Base-by-base conservation (phyloP, 2,113 vertebrate species). In the Nipponia nippon region DNA sequence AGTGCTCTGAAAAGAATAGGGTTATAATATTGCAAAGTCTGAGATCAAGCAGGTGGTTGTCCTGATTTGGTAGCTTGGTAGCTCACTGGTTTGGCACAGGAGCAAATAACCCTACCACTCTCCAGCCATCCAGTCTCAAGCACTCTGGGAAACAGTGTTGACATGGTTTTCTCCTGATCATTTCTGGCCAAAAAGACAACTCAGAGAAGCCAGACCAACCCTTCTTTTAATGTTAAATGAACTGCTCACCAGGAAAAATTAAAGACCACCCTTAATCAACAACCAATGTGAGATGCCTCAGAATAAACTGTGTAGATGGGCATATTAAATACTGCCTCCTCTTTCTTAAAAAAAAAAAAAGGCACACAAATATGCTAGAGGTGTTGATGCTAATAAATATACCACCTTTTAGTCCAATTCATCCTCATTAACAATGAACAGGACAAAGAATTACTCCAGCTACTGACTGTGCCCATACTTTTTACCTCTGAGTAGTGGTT, bases 61-160 rank as follows among this genome's bases (percentile, higher is more conserved):
- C 61, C 59, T 25, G n/a, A 46, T 10, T 80, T 19, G 4, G 62
- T 32, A 11, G n/a, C 16, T 52, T 38, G 22, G 59, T 42, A 36
- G 47, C 59, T 92, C 75, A 50, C 19, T 17, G 18, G 13, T 83
- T 80, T 69, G 66, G 65, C 82, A 85, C n/a, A 47, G 52, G 22
- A 88, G 42, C 67, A 90, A 95, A 46, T 14, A 71, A 55, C 50
- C 7, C 49, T 2, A 44, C 32, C 26, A 6, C 38, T 67, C 67
- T 52, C 13, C 70, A 66, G 65, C 26, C 56, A 83, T 63, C 3
- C 5, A 29, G 40, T 6, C 67, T 52, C 59, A 70, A 5, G 17
- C 67, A 46, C 27, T 18, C 10, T 46, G 59, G 46, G 38, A 55
- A 81, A 63, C 26, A 53, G 66, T 0, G 1, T 0, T 29, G 21